phyloP scores from a whole-genome alignment of 2,888 invertebrate genomes.

The Muscina levida region DNA sequence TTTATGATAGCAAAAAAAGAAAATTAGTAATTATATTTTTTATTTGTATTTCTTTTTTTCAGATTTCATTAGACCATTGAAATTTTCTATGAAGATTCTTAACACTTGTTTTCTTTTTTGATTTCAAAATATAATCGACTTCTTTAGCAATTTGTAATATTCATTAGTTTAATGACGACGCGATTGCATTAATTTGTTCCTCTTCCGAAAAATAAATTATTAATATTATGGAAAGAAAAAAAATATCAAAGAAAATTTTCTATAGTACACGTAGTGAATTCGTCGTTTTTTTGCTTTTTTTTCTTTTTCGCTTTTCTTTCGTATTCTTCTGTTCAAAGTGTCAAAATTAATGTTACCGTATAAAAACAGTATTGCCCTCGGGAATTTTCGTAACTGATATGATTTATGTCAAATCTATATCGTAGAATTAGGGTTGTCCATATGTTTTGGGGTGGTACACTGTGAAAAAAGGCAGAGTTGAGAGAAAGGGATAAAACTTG shows the following conservation, averaged over 20 bases:
- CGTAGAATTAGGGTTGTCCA: too few relatives aligned
- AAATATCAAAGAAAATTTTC: conserved; percentile 35
- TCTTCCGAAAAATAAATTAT: neutral
- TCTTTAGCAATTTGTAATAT: too few relatives aligned
- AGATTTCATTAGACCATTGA: too few relatives aligned
- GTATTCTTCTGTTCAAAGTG: conserved; percentile 50
- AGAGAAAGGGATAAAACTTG: too few relatives aligned
- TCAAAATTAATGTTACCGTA: conserved; percentile 56
- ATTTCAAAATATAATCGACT: too few relatives aligned
- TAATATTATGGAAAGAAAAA: neutral
- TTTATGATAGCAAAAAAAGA: conserved; percentile 5
- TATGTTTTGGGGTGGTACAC: too few relatives aligned
- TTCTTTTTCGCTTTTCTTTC: conserved; percentile 24
- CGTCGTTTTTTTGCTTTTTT: conserved; percentile 63
- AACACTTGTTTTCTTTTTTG: too few relatives aligned
- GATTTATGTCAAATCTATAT: too few relatives aligned
- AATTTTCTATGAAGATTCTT: too few relatives aligned
- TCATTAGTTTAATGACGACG: too few relatives aligned
- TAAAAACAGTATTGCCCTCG: conserved; percentile 32
- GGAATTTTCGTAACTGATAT: too few relatives aligned
- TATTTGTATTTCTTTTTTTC: neutral
- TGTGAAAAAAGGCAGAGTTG: too few relatives aligned
- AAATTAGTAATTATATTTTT: neutral
- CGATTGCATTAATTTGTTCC: conserved; percentile 13
- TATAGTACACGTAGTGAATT: conserved; percentile 65